Percentiles rank a stretch among this genome's conserved stretches.
Evolutionary conservation across 2,797 vertebrate species (phyloP).

Genomic region (Pyrrhura leucotis): DNA sequence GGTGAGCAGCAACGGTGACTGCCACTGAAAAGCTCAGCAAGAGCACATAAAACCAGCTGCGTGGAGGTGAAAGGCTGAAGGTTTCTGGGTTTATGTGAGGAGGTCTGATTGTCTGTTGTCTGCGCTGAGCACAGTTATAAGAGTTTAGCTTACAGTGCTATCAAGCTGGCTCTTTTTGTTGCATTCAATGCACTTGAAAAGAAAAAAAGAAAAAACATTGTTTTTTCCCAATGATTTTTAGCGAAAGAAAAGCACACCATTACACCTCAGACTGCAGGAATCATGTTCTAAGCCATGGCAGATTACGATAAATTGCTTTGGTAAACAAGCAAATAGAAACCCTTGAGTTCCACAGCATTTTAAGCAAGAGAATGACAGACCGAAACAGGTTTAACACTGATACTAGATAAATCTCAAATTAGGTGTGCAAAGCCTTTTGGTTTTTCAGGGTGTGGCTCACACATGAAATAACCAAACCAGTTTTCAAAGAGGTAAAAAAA

Average conservation of each 20-base stretch:
- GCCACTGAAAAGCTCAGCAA: not conserved
- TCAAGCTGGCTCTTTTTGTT: not conserved
- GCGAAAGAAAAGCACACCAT: not conserved
- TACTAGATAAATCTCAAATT: slow-evolving; percentile 6
- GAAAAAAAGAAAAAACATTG: not conserved
- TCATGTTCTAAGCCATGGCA: not conserved
- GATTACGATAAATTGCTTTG: not conserved
- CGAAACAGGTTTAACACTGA: not conserved
- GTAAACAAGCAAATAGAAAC: not conserved
- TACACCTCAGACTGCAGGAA: not conserved
- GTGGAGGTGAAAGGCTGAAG: not conserved
- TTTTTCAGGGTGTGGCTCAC: slow-evolving; percentile 8
- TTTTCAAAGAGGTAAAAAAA: not conserved
- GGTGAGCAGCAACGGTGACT: not conserved
- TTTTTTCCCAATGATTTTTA: not conserved
- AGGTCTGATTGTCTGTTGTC: not conserved
- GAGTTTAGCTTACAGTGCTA: not conserved
- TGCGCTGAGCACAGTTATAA: not conserved
- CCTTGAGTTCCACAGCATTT: not conserved
- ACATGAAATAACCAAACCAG: not conserved
- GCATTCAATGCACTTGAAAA: not conserved
- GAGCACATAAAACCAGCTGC: not conserved
- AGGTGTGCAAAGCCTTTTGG: not conserved
- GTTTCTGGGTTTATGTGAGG: not conserved
- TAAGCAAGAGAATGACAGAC: not conserved